Conservation (phyloP, 2,113 vertebrate species). For the Vulpes vulpes region DNA sequence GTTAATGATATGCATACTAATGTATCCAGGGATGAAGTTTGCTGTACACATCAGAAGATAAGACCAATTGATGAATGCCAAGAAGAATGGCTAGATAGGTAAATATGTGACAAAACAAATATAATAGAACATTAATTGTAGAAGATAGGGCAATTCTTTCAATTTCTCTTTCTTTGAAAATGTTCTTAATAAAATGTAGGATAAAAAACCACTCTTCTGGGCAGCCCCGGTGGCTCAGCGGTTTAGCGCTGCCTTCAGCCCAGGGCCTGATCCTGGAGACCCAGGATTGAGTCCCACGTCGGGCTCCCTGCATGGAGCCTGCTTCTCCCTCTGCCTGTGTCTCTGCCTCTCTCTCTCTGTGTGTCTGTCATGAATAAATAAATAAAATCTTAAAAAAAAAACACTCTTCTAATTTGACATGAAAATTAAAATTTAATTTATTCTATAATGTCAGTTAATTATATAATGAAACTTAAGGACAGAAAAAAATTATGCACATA, state of each 20-base stretch:
- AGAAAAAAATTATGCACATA: not conserved
- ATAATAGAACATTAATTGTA: not conserved
- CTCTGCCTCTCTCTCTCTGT: no score
- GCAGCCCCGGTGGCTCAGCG: not conserved
- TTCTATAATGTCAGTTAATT: slow-evolving; percentile 14
- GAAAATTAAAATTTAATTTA: slow-evolving; percentile 8
- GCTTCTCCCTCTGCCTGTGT: no score
- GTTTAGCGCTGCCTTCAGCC: not conserved
- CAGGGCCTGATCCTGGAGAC: no score
- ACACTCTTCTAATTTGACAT: not conserved
- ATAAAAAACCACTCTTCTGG: not conserved
- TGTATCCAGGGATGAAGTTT: not conserved
- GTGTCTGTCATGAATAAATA: no score
- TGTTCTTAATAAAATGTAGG: not conserved
- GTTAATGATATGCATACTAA: not conserved
- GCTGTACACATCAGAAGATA: not conserved
- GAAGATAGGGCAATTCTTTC: not conserved
- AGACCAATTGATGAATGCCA: not conserved
- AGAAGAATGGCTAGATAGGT: not conserved
- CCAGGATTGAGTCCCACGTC: no score
- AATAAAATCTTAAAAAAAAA: not conserved
- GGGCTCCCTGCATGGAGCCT: no score
- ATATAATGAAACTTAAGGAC: slow-evolving; percentile 3
- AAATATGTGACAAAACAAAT: not conserved
- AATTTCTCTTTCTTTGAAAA: slow-evolving; percentile 18